Evolutionary conservation across 2,113 vertebrate species (phyloP).

Genomic region (Myocastor coypus): DNA sequence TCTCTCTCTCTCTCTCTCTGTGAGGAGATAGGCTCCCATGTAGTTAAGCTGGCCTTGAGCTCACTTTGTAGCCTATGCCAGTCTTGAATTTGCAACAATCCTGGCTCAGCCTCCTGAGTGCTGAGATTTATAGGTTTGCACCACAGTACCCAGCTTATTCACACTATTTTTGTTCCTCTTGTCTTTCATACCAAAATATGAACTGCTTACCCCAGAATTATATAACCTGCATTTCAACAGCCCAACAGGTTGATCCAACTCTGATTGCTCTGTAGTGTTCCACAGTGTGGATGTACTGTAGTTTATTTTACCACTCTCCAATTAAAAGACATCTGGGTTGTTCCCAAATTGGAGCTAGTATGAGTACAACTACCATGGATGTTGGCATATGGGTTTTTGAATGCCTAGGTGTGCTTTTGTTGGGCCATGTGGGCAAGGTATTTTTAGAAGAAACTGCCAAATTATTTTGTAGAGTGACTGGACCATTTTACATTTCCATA

Average conservation of each 20-base stretch:
- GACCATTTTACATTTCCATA: slow-evolving; percentile 12
- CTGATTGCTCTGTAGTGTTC: neutral
- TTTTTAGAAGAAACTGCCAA: slow-evolving; percentile 21
- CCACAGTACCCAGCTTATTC: neutral
- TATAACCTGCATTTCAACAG: neutral
- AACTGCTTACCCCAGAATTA: neutral
- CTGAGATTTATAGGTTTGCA: neutral
- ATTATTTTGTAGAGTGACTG: neutral
- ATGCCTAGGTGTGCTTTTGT: neutral
- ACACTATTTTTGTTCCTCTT: neutral
- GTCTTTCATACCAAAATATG: neutral
- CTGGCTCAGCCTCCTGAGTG: neutral
- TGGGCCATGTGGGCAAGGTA: neutral
- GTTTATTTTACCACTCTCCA: neutral
- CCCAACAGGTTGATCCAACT: neutral
- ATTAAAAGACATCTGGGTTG: neutral
- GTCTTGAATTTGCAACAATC: too few species aligned
- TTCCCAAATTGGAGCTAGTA: neutral
- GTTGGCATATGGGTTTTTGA: neutral
- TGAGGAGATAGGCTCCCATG: neutral
- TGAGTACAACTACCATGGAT: neutral
- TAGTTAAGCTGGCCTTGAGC: too few species aligned
- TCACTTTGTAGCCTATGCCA: too few species aligned
- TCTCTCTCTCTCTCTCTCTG: too few species aligned
- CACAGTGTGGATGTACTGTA: neutral